Conservation (phyloP, 2,888 invertebrate species). For the Lasioglossum figueresi region DNA sequence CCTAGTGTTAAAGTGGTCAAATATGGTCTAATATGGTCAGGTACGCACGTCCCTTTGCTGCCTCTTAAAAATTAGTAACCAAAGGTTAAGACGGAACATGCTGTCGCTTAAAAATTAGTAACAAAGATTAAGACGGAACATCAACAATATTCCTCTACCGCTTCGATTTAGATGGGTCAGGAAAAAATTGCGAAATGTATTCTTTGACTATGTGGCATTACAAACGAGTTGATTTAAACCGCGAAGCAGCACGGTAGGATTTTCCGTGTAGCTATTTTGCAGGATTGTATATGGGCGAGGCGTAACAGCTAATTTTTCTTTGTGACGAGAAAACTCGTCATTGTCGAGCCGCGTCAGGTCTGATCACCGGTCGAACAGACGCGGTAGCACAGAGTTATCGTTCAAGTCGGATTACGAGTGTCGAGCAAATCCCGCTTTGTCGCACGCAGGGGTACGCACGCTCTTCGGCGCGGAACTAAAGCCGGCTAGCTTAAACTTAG, state of each 20-base stretch:
- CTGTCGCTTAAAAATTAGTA: too few species aligned
- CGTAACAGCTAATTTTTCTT: not conserved
- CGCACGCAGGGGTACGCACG: constrained; percentile 39
- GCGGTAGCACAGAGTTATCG: constrained; percentile 48
- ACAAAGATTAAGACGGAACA: too few species aligned
- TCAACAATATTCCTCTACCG: not conserved
- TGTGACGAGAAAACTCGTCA: not conserved
- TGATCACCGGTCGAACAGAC: constrained; percentile 13
- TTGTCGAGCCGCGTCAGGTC: constrained; percentile 1
- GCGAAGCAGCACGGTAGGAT: too few species aligned
- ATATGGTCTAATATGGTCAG: too few species aligned
- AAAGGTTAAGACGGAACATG: too few species aligned
- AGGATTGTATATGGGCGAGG: not conserved
- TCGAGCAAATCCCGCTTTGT: constrained; percentile 38
- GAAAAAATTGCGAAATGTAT: too few species aligned
- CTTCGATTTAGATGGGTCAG: not conserved
- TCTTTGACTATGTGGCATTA: too few species aligned
- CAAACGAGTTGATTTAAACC: too few species aligned
- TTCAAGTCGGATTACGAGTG: constrained; percentile 60
- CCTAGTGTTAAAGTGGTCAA: too few species aligned
- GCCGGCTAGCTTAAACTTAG: constrained; percentile 69
- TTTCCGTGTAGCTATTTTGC: not conserved
- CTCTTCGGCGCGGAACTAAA: constrained; percentile 54
- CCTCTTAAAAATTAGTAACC: too few species aligned
- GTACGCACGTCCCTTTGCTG: too few species aligned